Evolutionary conservation across 30 jellyfish, hydroid and myxozoan genomes (phyloP), one percentile per base, ranked within the genome.

Genomic region (Pelagia noctiluca): DNA sequence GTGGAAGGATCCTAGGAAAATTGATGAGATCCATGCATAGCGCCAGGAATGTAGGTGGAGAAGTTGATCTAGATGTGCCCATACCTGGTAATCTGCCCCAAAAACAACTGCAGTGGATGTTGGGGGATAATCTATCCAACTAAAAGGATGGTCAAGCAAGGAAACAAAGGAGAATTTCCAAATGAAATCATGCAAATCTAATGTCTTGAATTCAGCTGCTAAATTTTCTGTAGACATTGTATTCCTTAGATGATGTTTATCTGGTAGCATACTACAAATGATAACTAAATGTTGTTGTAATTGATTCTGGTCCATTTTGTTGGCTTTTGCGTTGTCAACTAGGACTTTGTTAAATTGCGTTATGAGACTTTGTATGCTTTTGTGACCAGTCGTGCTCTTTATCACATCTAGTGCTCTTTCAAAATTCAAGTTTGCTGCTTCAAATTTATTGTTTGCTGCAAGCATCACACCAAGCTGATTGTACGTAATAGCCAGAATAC

Each of bases 71-170:
- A 80, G 10, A 42, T 80, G 90, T 3, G 90, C 83, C 90, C 90
- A 80, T 24, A 64, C 84, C 46, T 80, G 84, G 32, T 52, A 52
- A 19, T 52, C 68, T 52, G 68, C 68, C 12, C 68, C 68, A n/a
- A 8, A 52, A 52, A 52, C 68, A 52, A 52, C 68, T 2, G 26
- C 68, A 52, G 16, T 52, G 4, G 84, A 7, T 7, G 25, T 5
- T 21, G 89, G 89, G 10, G 89, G 80, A 34, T 57, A 77, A 30
- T 77, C 89, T n/a, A 77, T 3, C 89, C 89, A 77, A 30, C 80
- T 38, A 22, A 61, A 60, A 18, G 89, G 89, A 3, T 60, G 80
- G 47, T 77, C 89, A 5, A 77, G 38, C 19, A 77, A 7, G 4
- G 71, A 12, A 22, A 77, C 80, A 63, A 77, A 57, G 46, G 71